Evolutionary conservation across 2,888 invertebrate genomes (phyloP), one percentile per base, ranked within the genome.

Genomic region (Perizoma flavofasciatum): DNA sequence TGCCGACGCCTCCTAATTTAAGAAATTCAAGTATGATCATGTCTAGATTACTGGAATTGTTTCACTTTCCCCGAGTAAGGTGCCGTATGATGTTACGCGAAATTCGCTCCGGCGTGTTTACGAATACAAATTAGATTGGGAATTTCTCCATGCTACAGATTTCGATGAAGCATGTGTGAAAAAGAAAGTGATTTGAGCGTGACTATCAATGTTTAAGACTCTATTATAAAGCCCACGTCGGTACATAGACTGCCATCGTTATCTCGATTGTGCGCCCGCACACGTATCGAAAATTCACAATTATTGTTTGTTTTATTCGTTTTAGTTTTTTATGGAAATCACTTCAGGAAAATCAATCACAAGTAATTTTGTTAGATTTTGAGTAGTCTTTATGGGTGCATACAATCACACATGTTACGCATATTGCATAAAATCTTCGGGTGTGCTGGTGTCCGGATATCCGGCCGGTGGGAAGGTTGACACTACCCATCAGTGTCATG

Each of bases 141-240:
- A 87, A 86, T 89, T 89, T 90, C 89, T 83, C 88, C 76, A 75
- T 81, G 73, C 78, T 84, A 79, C 75, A 86, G 80, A 87, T 88
- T 84, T 81, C 75, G 77, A 73, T 76, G 73, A 73, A 71, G 72
- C 73, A 77, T 79, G 81, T 77, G 78, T 80, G 75, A 81, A 85
- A 85, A 88, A 79, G 89, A 90, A 89, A 89, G 90, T 81, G 63
- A 69, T 66, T 65, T 65, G 66, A 69, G 77, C 74, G 75, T 77
- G 74, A 69, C 70, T 66, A 65, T 72, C 62, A 68, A 59, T 72
- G 74, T 77, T 78, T 75, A 64, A 70, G 68, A 59, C 67, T 70
- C 65, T 71, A 68, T 68, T 63, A 22, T 22, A 22, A 57, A 62
- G 67, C 61, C 61, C 11, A 44, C 54, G 61, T 49, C 33, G 55